Percentiles rank a stretch among this genome's conserved stretches.
Conservation (phyloP, 2,113 vertebrate species). For the Rostratula benghalensis region DNA sequence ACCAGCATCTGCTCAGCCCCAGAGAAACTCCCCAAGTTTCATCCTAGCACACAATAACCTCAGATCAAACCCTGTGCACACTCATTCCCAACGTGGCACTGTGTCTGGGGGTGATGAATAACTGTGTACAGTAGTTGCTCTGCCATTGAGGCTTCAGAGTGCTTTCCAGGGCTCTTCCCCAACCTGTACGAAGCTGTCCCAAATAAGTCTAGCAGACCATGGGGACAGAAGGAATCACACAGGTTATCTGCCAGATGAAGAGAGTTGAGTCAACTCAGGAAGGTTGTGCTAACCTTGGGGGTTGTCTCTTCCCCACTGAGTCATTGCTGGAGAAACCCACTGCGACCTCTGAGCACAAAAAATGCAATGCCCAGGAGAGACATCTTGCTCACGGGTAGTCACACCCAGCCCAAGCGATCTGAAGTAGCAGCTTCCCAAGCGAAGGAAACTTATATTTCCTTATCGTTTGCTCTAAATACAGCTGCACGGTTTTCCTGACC, state of each 20-base stretch:
- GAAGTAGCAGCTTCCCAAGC: not conserved
- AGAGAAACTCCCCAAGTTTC: not conserved
- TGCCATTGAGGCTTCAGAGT: fast-evolving
- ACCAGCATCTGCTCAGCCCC: not conserved
- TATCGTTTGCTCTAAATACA: conserved; percentile 43
- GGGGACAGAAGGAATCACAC: not conserved
- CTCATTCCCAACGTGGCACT: fast-evolving
- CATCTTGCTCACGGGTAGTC: not conserved
- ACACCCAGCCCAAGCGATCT: not conserved
- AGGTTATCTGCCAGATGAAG: not conserved
- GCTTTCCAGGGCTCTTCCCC: not conserved
- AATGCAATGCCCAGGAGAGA: not conserved
- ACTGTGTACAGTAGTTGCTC: not conserved
- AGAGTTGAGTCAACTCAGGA: not conserved
- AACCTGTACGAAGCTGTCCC: not conserved
- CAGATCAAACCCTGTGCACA: not conserved
- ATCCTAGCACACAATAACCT: not conserved
- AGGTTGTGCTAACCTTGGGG: not conserved
- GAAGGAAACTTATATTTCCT: conserved; percentile 38
- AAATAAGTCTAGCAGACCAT: not conserved
- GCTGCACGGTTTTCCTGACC: not conserved
- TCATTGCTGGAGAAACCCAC: not conserved
- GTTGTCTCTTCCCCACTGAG: not conserved
- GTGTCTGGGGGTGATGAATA: not conserved
- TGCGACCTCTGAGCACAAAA: not conserved